Conservation (phyloP, 2,888 invertebrate species). For the Hyles lineata region DNA sequence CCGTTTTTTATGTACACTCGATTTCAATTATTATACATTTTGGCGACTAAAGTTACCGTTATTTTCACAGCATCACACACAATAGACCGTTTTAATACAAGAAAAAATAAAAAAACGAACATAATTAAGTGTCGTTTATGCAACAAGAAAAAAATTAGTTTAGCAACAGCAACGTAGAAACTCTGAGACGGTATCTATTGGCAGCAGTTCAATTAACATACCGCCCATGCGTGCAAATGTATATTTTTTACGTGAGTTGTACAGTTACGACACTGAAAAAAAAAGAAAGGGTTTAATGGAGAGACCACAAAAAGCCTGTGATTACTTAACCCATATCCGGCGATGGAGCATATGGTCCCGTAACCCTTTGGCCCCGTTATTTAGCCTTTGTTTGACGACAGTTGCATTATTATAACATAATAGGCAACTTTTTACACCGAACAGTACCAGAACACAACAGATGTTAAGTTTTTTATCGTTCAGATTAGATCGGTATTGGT, state of each 20-base stretch:
- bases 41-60: not conserved
- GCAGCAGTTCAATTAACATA: slow-evolving; percentile 71
- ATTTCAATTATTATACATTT: slow-evolving; percentile 1
- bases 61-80: not conserved
- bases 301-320: slow-evolving; percentile 73
- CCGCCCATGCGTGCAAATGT: slow-evolving; percentile 71
- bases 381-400: slow-evolving; percentile 68
- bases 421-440: slow-evolving; percentile 62
- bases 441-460: slow-evolving; percentile 64
- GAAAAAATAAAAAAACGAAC: slow-evolving; percentile 1
- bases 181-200: slow-evolving; percentile 59
- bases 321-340: slow-evolving; percentile 84
- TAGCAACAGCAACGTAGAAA: slow-evolving; percentile 51
- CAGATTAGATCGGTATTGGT: slow-evolving; percentile 30
- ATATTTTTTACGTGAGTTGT: slow-evolving; percentile 62
- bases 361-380: slow-evolving; percentile 85
- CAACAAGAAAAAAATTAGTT: slow-evolving; percentile 52
- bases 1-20: not conserved
- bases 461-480: slow-evolving; percentile 58
- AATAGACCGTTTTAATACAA: not conserved
- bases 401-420: slow-evolving; percentile 76
- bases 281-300: slow-evolving; percentile 74
- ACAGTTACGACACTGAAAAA: slow-evolving; percentile 71
- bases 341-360: slow-evolving; percentile 71
- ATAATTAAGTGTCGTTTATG: slow-evolving; percentile 43